Evolutionary conservation across 1,140 invertebrate species (phyloP), one percentile per base, ranked within the genome.

Genomic region (Anadara kagoshimensis): DNA sequence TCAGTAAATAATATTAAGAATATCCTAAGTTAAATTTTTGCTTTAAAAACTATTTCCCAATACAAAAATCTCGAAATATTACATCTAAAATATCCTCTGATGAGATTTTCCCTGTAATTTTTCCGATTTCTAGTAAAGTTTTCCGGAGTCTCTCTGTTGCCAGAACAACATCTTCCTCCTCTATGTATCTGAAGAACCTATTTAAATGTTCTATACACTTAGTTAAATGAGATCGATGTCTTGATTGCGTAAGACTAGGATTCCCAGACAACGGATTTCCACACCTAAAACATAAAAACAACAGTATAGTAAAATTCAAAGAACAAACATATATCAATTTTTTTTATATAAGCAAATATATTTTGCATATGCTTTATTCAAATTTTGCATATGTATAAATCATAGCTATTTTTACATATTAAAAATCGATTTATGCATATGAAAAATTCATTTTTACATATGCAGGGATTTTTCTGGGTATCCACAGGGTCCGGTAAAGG

Each of bases 1-100:
- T n/a, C n/a, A n/a, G n/a, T n/a, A n/a, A n/a, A n/a, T n/a, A n/a
- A n/a, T n/a, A n/a, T n/a, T n/a, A n/a, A n/a, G n/a, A n/a, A n/a
- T n/a, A n/a, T n/a, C n/a, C n/a, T n/a, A 36, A 36, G 29, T 36
- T 36, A 3, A 36, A 36, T 2, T 36, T 36, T 36, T 36, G 2
- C 29, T 36, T 36, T 36, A 36, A 36, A 36, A 36, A 36, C 29
- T 77, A 97, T 92, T 96, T 97, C 72, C 95, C 95, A 87, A 97
- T 95, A 91, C 95, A 97, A 92, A 95, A 96, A 71, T 94, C 93
- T 89, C 91, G 92, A 85, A 97, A 96, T 77, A 97, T 93, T 53
- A 95, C 91, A 91, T 96, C 94, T 47, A 96, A 89, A 82, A 96
- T 92, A 77, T 96, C 92, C 87, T 96, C 94, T 8, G 93, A 92